Evolutionary conservation across 2,797 vertebrate species (phyloP), one percentile per base, ranked within the genome.

Genomic region (Coregonus ussuriensis): DNA sequence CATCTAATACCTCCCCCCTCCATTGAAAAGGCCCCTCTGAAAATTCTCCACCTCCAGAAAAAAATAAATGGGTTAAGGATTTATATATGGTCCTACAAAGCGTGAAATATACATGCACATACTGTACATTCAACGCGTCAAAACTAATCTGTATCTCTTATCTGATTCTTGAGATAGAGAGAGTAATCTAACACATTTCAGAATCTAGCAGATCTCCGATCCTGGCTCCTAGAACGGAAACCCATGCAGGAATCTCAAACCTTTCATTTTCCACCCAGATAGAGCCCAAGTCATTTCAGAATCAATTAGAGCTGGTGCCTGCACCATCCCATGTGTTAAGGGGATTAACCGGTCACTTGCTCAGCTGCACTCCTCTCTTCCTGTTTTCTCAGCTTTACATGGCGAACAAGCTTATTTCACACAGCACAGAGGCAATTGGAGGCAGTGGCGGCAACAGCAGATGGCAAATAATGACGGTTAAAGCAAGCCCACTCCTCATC

Each of bases 231-330:
- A 75, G 91, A 92, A 93, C 93, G 54, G 89, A 89, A 89, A 87
- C 91, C 91, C 91, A 90, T 92, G 88, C 87, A 93, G 93, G 94
- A 96, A 94, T 94, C 88, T 90, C 91, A 94, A 94, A 93, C 92
- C 92, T 93, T 95, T 94, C 91, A 94, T 95, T 95, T 95, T 90
- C 91, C 92, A 92, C 90, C 88, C 91, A 87, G 93, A 94, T 95
- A 94, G 77, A 83, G 79, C 80, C 83, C 79, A 74, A 86, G 85
- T 87, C 92, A 90, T 96, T 96, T 95, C 91, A 89, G 92, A 97
- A 97, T 96, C 96, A 97, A 96, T 97, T 97, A 96, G 95, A 91
- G 90, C 86, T 93, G 92, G 93, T 94, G 92, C 94, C 91, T 90
- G 89, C 88, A 90, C 89, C 91, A 91, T 95, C 93, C 93, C 91